Conservation (phyloP, 2,888 invertebrate genomes). For the Lamellibrachia columna region DNA sequence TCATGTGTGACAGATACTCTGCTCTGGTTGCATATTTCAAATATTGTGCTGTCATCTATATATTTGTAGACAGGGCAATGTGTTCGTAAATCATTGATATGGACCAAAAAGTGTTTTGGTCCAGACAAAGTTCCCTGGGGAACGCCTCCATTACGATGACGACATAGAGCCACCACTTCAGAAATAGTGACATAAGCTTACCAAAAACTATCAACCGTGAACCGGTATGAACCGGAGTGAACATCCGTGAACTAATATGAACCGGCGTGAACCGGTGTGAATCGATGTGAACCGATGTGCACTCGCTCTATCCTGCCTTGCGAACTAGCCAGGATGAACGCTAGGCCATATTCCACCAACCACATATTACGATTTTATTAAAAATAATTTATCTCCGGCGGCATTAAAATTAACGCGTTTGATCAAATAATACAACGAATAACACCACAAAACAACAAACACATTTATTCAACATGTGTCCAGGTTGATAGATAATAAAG, state of each 20-base stretch:
- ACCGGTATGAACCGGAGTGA: background rate
- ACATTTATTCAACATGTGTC: background rate
- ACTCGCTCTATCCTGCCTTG: too few species aligned
- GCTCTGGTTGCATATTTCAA: too few species aligned
- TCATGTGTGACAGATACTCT: too few species aligned
- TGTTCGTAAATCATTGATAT: too few species aligned
- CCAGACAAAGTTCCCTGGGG: too few species aligned
- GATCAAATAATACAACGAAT: background rate
- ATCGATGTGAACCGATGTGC: too few species aligned
- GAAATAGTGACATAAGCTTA: background rate
- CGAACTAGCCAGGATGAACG: too few species aligned
- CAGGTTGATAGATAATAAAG: background rate
- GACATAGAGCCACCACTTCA: background rate
- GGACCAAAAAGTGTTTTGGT: too few species aligned
- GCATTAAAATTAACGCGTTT: background rate
- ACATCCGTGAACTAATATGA: background rate
- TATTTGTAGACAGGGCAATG: too few species aligned
- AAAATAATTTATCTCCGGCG: background rate
- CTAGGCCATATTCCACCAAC: background rate
- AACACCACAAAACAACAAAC: background rate
- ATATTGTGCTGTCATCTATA: too few species aligned
- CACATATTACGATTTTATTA: background rate
- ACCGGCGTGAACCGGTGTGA: background rate
- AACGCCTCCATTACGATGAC: background rate
- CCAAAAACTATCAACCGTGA: background rate